Evolutionary conservation across 2,113 vertebrate species (phyloP), one percentile per base, ranked within the genome.

Genomic region (Protomyctophum bolini): DNA sequence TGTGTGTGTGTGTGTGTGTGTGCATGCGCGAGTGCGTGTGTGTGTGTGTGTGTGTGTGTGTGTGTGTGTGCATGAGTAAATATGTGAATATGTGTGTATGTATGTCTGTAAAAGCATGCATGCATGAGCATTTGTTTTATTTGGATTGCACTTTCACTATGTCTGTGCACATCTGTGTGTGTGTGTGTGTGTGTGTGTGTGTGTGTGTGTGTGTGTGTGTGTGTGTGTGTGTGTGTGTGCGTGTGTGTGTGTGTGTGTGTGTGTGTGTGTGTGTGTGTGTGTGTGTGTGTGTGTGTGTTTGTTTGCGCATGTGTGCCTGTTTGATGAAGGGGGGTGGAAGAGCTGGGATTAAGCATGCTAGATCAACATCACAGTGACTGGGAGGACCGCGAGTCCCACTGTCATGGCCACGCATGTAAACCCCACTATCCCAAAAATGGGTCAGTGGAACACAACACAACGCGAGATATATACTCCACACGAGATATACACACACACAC

Each of bases 381-480:
- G 82, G 86, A 89, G 65, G 84, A 85, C 85, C 86, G 21, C 21
- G 81, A 79, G 79, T 83, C 81, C 83, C 81, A 83, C 87, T 87
- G 87, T 87, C 85, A 78, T 77, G 87, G 83, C 76, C 83, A 80
- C 83, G 83, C 86, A 86, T 88, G 87, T 87, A 84, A 80, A 90
- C 83, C 74, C 78, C 63, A 81, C 73, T 68, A 81, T 69, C 74
- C 83, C 72, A 88, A 90, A 92, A 92, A 94, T 91, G 89, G 93
- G 93, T 94, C 93, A 94, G 91, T 94, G 86, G 93, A 92, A 82
- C 93, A 92, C 84, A 92, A 89, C 81, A 76, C 47, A 41, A 41
- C 3, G 33, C 2, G 33, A 41, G 33, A 41, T 41, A 41, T 41
- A 41, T 41, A 3, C 33, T 41, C 33, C 33, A 50, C 28, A 28